phyloP scores from a whole-genome alignment of 2,888 invertebrate species.

The Branchipolynoe longqiensis region DNA sequence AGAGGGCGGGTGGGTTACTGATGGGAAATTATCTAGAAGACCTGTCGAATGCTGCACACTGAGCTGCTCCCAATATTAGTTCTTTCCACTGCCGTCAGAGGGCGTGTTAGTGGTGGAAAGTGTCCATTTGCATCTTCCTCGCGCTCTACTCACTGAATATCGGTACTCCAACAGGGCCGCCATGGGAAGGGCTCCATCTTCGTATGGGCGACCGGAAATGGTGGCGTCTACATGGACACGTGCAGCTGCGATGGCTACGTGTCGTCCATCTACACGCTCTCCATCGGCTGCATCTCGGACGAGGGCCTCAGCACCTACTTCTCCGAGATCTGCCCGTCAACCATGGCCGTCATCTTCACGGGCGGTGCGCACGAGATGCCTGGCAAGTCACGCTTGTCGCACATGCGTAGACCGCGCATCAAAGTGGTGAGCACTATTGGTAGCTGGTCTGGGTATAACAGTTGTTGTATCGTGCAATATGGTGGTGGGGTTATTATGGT shows the following conservation, averaged over 20 bases:
- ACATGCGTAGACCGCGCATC: conserved; percentile 69
- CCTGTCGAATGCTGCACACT: too few relatives aligned
- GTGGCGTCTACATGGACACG: conserved; percentile 76
- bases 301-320: conserved; percentile 74
- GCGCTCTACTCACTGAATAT: too few relatives aligned
- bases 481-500: too few relatives aligned
- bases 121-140: too few relatives aligned
- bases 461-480: too few relatives aligned
- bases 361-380: conserved; percentile 65
- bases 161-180: conserved; percentile 71
- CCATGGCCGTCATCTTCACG: conserved; percentile 71
- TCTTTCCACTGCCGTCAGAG: too few relatives aligned
- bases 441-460: too few relatives aligned
- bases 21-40: too few relatives aligned
- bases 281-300: conserved; percentile 76
- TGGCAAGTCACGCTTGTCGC: too few relatives aligned
- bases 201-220: conserved; percentile 81
- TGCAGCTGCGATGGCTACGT: conserved; percentile 81
- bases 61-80: too few relatives aligned
- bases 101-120: too few relatives aligned
- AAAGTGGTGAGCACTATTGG: conserved; percentile 76
- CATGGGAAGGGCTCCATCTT: conserved; percentile 76
- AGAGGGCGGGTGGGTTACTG: too few relatives aligned
- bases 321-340: conserved; percentile 79
- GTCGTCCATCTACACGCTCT: conserved; percentile 76